Conservation (phyloP, 2,113 vertebrate species). For the Rafetus swinhoei region DNA sequence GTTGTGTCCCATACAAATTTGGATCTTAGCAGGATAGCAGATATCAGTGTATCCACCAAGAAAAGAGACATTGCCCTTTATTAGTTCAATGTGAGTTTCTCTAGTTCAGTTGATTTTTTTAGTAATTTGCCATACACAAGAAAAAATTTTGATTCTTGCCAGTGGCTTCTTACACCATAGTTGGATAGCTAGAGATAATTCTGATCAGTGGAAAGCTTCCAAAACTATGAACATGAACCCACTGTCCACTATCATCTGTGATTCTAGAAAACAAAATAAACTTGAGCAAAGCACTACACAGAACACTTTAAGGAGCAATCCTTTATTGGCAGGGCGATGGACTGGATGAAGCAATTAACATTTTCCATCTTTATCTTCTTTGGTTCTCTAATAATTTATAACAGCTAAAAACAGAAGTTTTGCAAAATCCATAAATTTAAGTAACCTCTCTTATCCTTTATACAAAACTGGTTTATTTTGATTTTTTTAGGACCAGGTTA, state of each 20-base stretch:
- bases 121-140: neutral
- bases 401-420: neutral
- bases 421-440: neutral
- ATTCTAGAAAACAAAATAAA: constrained; percentile 3
- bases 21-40: neutral
- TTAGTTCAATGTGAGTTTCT: neutral
- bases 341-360: neutral
- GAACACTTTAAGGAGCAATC: neutral
- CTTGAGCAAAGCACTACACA: neutral
- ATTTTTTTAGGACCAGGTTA: neutral
- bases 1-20: neutral
- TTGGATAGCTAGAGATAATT: neutral
- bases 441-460: neutral
- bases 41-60: neutral
- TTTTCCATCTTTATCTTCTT: neutral
- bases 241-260: neutral
- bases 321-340: neutral
- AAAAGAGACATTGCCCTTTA: neutral
- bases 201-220: neutral
- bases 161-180: neutral
- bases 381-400: neutral
- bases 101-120: neutral
- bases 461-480: neutral
- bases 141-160: neutral
- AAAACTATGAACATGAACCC: neutral